phyloP scores from a whole-genome alignment of 2,113 vertebrate species.

The Callocephalon fimbriatum region DNA sequence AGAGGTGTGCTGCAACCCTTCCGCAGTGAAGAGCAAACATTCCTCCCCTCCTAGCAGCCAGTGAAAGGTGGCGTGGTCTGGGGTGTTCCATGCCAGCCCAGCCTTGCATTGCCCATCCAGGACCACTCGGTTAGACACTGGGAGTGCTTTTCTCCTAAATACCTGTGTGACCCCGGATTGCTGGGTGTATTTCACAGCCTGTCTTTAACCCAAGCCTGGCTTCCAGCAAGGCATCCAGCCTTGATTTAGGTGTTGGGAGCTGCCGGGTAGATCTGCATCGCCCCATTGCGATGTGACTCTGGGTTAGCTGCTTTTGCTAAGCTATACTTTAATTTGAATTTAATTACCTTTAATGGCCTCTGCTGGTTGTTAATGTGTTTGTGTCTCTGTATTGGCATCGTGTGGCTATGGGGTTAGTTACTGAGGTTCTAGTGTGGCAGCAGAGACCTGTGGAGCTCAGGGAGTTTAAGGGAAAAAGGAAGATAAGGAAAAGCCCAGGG shows the following conservation, averaged over 20 bases:
- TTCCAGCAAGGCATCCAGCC: neutral
- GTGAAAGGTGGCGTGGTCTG: neutral
- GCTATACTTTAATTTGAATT: neutral
- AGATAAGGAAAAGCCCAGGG: neutral
- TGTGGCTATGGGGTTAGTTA: neutral
- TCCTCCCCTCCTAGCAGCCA: neutral
- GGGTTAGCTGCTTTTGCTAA: neutral
- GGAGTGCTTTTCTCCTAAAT: neutral
- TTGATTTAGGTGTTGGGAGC: neutral
- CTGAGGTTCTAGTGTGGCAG: neutral
- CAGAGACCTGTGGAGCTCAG: neutral
- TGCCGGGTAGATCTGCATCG: neutral
- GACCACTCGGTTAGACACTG: fast-evolving
- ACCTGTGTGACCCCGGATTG: neutral
- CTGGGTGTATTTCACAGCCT: fast-evolving
- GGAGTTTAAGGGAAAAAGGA: neutral
- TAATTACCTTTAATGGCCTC: neutral
- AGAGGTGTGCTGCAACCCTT: neutral
- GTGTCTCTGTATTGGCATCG: neutral
- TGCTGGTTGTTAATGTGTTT: neutral
- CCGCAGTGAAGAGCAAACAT: fast-evolving
- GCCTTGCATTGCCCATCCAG: neutral
- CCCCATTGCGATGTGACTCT: fast-evolving
- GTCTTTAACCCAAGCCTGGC: neutral
- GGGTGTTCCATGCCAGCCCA: fast-evolving